A percentile compares a stretch with the other conserved stretches of the same genome.
Evolutionary conservation across 2,888 invertebrate species (phyloP).

Genomic region (Odontocolon sp.): DNA sequence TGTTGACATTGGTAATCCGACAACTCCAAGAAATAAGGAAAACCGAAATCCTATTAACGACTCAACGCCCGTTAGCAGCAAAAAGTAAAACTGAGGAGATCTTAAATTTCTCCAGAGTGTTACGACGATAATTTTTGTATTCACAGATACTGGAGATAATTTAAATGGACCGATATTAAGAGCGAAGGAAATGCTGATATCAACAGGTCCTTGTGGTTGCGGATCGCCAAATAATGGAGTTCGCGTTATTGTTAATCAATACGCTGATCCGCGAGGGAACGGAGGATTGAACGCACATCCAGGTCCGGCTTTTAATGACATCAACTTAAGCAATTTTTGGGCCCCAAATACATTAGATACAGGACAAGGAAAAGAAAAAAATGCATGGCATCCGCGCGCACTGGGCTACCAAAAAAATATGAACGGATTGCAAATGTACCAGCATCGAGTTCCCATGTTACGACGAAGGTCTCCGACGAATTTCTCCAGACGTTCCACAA

Average conservation of each 20-base stretch:
- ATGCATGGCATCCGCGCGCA: background rate
- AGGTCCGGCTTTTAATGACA: background rate
- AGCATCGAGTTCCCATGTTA: background rate
- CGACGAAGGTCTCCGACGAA: slow-evolving; percentile 7
- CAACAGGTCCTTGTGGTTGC: slow-evolving; percentile 10
- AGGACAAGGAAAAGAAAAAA: background rate
- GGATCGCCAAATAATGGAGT: background rate
- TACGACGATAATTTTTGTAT: background rate
- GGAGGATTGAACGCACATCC: background rate
- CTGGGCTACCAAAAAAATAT: background rate
- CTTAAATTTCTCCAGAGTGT: background rate
- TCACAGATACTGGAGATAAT: background rate
- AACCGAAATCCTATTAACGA: slow-evolving; percentile 37
- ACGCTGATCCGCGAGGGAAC: background rate
- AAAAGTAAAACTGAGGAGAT: too few species aligned
- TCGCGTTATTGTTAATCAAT: background rate
- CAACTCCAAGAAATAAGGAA: slow-evolving; percentile 55
- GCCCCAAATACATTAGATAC: background rate
- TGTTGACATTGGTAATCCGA: slow-evolving; percentile 48
- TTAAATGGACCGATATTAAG: background rate
- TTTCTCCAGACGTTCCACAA: background rate
- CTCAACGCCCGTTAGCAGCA: too few species aligned
- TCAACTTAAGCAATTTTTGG: background rate
- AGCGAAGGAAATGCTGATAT: background rate
- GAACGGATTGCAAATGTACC: background rate